phyloP scores from a whole-genome alignment of 2,888 invertebrate genomes.

The Thelaira solivaga region DNA sequence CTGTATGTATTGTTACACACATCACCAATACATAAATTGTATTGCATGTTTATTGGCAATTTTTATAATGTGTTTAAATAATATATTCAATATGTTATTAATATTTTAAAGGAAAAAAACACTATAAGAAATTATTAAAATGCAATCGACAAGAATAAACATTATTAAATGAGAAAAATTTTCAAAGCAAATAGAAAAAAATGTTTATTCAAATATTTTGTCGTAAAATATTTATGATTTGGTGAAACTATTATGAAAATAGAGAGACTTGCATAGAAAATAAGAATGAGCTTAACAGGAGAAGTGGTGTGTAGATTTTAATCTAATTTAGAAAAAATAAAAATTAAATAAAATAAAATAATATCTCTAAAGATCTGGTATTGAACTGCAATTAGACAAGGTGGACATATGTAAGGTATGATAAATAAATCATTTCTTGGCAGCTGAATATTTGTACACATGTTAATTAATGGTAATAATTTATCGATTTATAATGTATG shows the following conservation, averaged over 20 bases:
- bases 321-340: background rate
- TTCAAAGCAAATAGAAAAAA: background rate
- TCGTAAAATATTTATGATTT: constrained; percentile 31
- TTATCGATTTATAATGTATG: constrained; percentile 21
- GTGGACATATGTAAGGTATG: background rate
- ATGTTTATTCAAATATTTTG: constrained; percentile 9
- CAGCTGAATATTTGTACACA: constrained; percentile 10
- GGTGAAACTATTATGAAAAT: background rate
- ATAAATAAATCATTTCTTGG: constrained; percentile 5
- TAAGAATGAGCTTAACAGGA: background rate
- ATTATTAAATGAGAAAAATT: background rate
- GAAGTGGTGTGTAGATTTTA: background rate
- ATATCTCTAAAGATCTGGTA: background rate
- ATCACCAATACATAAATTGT: background rate
- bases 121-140: background rate
- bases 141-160: constrained; percentile 5
- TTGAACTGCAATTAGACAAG: background rate
- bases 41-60: constrained; percentile 55
- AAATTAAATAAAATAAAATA: too few relatives aligned
- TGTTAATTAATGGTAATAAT: constrained; percentile 31
- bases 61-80: constrained; percentile 49
- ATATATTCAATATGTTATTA: constrained; percentile 52
- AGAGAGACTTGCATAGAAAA: background rate
- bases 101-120: constrained; percentile 30
- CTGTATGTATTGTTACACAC: too few relatives aligned